Conservation (phyloP, 2,113 vertebrate species). For the Corydoras maculifer region DNA sequence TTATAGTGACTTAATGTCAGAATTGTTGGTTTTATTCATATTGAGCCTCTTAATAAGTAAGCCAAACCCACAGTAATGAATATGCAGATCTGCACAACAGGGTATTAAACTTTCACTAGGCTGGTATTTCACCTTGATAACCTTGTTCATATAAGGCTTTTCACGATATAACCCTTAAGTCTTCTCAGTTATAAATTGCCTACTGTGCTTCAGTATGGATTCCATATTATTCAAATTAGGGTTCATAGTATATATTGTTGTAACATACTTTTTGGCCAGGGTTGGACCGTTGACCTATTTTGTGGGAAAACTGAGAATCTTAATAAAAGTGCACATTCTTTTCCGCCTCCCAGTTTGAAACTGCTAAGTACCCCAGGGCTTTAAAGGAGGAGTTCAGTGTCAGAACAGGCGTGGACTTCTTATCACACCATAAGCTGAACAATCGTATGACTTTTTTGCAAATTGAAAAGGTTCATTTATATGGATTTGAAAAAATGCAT, state of each 20-base stretch:
- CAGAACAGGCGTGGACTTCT: constrained; percentile 26
- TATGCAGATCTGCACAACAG: too few relatives aligned
- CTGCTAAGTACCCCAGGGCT: constrained; percentile 32
- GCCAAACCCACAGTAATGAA: too few relatives aligned
- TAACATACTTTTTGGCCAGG: background rate
- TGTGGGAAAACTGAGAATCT: constrained; percentile 26
- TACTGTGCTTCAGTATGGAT: too few relatives aligned
- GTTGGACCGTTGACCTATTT: constrained; percentile 39
- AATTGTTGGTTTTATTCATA: too few relatives aligned
- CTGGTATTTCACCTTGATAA: too few relatives aligned
- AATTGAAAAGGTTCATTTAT: background rate
- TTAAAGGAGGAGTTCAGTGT: constrained; percentile 20
- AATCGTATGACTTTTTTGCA: constrained; percentile 15
- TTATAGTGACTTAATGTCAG: too few relatives aligned
- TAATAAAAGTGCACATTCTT: constrained; percentile 46
- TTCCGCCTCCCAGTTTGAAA: constrained; percentile 1
- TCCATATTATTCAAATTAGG: constrained; percentile 18
- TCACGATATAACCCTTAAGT: too few relatives aligned
- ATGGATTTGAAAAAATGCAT: background rate
- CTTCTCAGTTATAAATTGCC: too few relatives aligned
- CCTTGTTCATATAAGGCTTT: too few relatives aligned
- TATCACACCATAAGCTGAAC: constrained; percentile 27
- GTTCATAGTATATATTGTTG: constrained; percentile 24
- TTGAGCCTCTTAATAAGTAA: too few relatives aligned
- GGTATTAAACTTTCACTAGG: too few relatives aligned